Evolutionary conservation across 2,797 vertebrate species (phyloP).

Genomic region (Cryptoblepharus egeriae): DNA sequence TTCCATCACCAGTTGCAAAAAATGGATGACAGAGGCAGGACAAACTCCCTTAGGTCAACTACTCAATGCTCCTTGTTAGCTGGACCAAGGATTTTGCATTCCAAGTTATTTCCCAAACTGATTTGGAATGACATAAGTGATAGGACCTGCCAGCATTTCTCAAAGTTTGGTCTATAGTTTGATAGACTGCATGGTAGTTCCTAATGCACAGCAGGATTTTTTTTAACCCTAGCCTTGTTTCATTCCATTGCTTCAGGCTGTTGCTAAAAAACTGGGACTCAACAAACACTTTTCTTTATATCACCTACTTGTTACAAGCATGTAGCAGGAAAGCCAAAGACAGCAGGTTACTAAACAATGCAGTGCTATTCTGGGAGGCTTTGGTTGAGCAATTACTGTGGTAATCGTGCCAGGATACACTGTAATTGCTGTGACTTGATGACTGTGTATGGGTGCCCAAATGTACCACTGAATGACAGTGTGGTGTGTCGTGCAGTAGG

Average conservation of each 20-base stretch:
- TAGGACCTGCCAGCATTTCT: constrained; percentile 61
- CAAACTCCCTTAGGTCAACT: constrained; percentile 58
- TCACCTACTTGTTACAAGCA: neutral
- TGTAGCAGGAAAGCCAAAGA: neutral
- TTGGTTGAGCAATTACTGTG: neutral
- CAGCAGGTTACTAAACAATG: neutral
- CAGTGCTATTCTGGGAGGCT: neutral
- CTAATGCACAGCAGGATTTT: constrained; percentile 65
- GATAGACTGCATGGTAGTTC: constrained; percentile 65
- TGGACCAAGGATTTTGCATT: constrained; percentile 60
- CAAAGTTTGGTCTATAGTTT: constrained; percentile 60
- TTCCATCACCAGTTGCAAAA: constrained; percentile 54
- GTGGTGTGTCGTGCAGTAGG: neutral
- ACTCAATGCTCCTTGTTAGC: constrained; percentile 46
- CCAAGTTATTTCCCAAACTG: constrained; percentile 58
- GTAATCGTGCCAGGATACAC: neutral
- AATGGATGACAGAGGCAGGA: neutral
- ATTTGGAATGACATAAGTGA: constrained; percentile 61
- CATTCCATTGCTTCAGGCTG: constrained; percentile 45
- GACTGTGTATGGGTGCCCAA: no score
- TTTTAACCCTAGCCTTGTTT: constrained; percentile 49
- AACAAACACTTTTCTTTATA: neutral
- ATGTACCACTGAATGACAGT: neutral
- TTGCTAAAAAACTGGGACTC: neutral
- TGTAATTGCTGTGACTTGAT: neutral